These are phyloP conservation scores for Linnaemya vulpina DNA, from an alignment of 2,888 invertebrate species.

Conservation along the genomic window DNA sequence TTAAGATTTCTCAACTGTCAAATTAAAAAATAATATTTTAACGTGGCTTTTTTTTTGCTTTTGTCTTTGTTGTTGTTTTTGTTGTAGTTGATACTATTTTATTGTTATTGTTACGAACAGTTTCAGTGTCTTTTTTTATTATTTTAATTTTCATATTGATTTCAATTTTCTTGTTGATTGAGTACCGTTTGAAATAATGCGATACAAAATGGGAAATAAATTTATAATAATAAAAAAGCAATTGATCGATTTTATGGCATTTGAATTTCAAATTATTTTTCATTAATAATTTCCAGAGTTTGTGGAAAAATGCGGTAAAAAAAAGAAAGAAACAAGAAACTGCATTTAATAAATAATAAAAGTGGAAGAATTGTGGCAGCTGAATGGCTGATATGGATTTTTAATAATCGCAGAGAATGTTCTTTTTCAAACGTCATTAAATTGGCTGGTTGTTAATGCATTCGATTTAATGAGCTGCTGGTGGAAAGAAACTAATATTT, in stretches of 20 bases:
- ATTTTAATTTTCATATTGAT: constrained; percentile 34
- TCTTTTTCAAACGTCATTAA: neutral
- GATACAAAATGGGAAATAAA: neutral
- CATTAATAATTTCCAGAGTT: constrained; percentile 44
- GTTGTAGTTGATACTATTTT: neutral
- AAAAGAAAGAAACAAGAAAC: no score
- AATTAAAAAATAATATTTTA: constrained; percentile 72
- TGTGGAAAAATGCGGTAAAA: neutral
- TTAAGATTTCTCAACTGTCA: constrained; percentile 72
- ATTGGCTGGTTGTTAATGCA: neutral
- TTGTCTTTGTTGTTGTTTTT: neutral
- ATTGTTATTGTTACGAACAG: constrained; percentile 29
- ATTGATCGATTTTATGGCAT: constrained; percentile 64
- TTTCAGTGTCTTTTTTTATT: constrained; percentile 33
- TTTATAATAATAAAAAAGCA: constrained; percentile 38
- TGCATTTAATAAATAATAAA: neutral
- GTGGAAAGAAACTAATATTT: neutral
- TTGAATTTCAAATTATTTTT: constrained; percentile 65
- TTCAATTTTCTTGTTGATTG: constrained; percentile 40
- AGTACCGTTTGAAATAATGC: constrained; percentile 51
- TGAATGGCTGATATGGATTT: neutral
- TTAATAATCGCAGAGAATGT: neutral
- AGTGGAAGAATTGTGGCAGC: neutral
- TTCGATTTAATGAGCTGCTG: neutral
- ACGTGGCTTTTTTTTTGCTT: constrained; percentile 35